Evolutionary conservation across 2,888 invertebrate genomes (phyloP).

Genomic region (Strigamia maritima): DNA sequence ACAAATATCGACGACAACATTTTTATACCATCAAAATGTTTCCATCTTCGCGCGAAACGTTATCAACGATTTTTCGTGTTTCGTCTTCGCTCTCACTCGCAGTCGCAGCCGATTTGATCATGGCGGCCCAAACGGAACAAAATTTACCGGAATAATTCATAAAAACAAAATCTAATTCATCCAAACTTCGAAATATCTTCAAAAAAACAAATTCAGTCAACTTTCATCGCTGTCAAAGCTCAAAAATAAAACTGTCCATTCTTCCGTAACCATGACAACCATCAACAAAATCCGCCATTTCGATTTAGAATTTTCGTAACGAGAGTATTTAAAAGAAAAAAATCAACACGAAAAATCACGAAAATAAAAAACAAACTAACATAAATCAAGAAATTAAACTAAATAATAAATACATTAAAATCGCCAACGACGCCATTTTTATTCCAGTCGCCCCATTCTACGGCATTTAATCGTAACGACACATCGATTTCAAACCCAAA

Average conservation of each 20-base stretch:
- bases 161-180: too few species aligned
- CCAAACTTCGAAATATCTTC: too few species aligned
- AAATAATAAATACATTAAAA: neutral
- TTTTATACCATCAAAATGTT: neutral
- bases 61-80: too few species aligned
- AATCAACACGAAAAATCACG: neutral
- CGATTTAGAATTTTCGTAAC: neutral
- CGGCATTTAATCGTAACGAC: neutral
- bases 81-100: too few species aligned
- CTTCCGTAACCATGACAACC: neutral
- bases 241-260: too few species aligned
- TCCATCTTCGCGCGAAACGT: neutral
- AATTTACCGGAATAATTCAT: too few species aligned
- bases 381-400: neutral
- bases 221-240: too few species aligned
- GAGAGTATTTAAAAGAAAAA: neutral
- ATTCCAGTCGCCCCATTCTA: neutral
- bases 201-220: too few species aligned
- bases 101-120: too few species aligned
- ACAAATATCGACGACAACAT: too few species aligned
- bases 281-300: conserved; percentile 4
- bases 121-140: too few species aligned
- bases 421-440: neutral
- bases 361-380: neutral
- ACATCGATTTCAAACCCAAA: neutral